A percentile compares a stretch with the other conserved stretches of the same genome.
phyloP scores from a whole-genome alignment of 2,797 vertebrate genomes.

The Danio aesculapii region DNA sequence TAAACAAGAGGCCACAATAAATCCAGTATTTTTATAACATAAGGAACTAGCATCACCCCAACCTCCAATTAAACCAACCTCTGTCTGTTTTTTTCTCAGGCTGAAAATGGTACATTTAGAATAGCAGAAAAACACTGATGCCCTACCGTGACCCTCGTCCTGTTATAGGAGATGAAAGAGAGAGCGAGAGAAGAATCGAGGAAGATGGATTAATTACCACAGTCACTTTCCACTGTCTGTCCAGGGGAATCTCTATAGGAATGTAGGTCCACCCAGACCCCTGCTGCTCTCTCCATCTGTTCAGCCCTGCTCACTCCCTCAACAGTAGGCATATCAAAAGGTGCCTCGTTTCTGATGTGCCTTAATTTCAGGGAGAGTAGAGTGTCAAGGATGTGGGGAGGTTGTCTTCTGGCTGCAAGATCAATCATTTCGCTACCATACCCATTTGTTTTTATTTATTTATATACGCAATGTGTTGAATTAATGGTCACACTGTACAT shows the following conservation, averaged over 20 bases:
- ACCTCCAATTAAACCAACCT: conserved; percentile 10
- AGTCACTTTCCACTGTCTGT: conserved; percentile 72
- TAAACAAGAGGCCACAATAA: not conserved
- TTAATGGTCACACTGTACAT: not conserved
- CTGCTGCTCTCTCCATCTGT: conserved; percentile 79
- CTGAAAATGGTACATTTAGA: conserved; percentile 38
- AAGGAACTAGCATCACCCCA: not conserved
- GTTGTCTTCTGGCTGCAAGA: conserved; percentile 48
- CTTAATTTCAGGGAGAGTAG: conserved; percentile 41
- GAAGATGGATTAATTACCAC: conserved; percentile 79
- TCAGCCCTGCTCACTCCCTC: conserved; percentile 49
- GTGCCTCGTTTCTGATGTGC: conserved; percentile 51
- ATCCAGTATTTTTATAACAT: not conserved
- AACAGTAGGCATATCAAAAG: conserved; percentile 58
- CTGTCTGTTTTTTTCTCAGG: conserved; percentile 30
- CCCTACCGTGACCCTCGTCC: conserved; percentile 65
- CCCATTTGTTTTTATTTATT: conserved; percentile 12
- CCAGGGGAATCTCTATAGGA: conserved; percentile 69
- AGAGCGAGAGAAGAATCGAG: conserved; percentile 59
- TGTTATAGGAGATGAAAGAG: conserved; percentile 65
- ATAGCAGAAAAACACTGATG: conserved; percentile 54
- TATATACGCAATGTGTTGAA: conserved; percentile 18
- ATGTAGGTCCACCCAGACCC: conserved; percentile 70
- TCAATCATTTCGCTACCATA: conserved; percentile 35
- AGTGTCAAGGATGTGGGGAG: conserved; percentile 50